These are phyloP conservation scores for Marasmarcha lunaedactyla DNA, from an alignment of 2,888 invertebrate species.

Conservation along the genomic window DNA sequence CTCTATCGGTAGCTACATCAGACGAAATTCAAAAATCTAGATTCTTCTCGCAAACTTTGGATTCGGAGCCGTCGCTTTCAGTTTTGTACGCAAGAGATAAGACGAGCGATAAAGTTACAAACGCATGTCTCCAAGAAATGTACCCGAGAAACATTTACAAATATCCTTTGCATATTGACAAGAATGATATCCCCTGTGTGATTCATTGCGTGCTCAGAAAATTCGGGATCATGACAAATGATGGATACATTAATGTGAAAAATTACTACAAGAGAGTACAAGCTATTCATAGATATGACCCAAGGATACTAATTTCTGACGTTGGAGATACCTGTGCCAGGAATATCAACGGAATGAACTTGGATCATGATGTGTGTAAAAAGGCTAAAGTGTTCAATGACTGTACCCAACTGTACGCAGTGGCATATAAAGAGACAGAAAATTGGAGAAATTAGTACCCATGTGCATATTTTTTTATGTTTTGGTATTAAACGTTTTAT, in stretches of 20 bases:
- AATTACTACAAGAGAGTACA: constrained; percentile 55
- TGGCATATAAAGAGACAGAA: constrained; percentile 40
- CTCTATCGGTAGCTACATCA: background rate
- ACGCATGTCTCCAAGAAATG: constrained; percentile 53
- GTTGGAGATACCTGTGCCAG: constrained; percentile 58
- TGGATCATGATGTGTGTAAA: constrained; percentile 57
- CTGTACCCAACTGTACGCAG: constrained; percentile 55
- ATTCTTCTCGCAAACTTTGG: constrained; percentile 42
- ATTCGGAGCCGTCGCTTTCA: constrained; percentile 48
- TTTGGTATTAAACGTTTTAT: constrained; percentile 8
- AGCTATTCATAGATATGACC: constrained; percentile 55
- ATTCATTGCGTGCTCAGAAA: constrained; percentile 59
- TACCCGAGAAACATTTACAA: constrained; percentile 53
- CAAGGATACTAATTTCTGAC: constrained; percentile 55
- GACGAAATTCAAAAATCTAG: no score
- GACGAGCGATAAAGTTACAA: constrained; percentile 44
- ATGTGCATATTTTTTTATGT: background rate
- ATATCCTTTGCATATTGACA: constrained; percentile 47
- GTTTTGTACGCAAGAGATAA: constrained; percentile 52
- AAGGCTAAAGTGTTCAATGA: constrained; percentile 62
- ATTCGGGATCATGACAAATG: constrained; percentile 58
- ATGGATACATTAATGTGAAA: constrained; percentile 48
- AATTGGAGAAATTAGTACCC: constrained; percentile 16
- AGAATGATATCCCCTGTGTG: constrained; percentile 56
- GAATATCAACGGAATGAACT: constrained; percentile 55